A percentile compares a stretch with the other conserved stretches of the same genome.
phyloP scores from a whole-genome alignment of 2,797 vertebrate genomes.

The Apodemus agrarius region DNA sequence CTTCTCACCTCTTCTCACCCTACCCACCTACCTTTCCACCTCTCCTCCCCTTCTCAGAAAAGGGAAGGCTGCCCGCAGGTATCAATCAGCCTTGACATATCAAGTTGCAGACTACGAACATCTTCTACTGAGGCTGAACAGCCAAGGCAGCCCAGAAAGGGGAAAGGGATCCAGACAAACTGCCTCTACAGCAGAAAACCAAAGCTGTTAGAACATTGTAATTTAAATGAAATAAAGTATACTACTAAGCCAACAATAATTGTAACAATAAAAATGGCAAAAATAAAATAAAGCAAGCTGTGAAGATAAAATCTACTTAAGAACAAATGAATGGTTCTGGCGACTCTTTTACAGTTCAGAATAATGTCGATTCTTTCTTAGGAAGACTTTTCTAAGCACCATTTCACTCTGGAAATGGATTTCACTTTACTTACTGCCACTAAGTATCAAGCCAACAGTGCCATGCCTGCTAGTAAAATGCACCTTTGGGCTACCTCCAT shows the following conservation, averaged over 20 bases:
- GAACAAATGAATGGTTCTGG: neutral
- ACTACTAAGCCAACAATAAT: no score
- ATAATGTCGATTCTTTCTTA: neutral
- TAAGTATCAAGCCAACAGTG: neutral
- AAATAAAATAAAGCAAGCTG: neutral
- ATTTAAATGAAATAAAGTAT: neutral
- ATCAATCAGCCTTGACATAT: no score
- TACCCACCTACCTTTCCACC: no score
- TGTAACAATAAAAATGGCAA: neutral
- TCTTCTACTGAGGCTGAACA: neutral
- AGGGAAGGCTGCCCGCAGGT: no score
- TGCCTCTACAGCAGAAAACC: neutral
- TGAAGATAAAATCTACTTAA: neutral
- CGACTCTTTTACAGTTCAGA: no score
- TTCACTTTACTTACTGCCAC: neutral
- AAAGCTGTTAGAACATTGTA: neutral
- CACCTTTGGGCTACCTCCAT: neutral
- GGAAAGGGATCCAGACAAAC: neutral
- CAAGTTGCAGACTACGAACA: neutral
- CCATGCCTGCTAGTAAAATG: neutral
- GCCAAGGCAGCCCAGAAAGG: neutral
- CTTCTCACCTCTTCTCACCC: no score
- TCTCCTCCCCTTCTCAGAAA: no score
- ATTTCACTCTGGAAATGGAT: neutral
- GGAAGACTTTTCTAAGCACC: neutral